Base-by-base conservation (phyloP, 64 coral and sea anemone species). In the Stichodactyla mertensii region DNA sequence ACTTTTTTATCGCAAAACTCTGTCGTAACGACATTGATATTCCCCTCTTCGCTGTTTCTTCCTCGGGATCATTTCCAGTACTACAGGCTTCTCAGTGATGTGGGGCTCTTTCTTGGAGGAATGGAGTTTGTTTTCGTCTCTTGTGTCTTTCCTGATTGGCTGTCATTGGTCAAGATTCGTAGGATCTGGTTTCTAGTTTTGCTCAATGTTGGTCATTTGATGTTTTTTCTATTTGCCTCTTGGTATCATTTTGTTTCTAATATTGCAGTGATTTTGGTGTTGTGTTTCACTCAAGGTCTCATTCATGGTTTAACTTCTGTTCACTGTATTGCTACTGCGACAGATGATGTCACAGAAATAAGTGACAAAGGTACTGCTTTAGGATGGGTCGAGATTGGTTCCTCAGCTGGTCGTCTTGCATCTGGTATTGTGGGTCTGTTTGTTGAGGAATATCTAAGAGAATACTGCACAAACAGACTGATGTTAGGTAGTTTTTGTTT, bases 351-450 rank as follows among this genome's bases (percentile, higher is more conserved):
- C 10, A 16, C 4, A 4, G 52, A 85, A 10, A 20, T 54, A 22
- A 86, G 20, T 55, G 12, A 90, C 20, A 90, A 45, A 77, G 89
- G 84, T 77, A 85, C 82, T 77, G 89, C 89, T 13, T n/a, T 90
- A 60, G 83, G 82, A 18, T 15, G 85, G 16, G 60, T 85, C 13
- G 74, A 61, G 6, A n/a, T 84, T 9, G 89, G 82, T 7, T 31
- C 55, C 53, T 69, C 62, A 77, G 16, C 78, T 13, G 89, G 89
- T 6, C 70, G 74, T 74, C 54, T 90, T 36, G 57, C 52, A n/a
- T 82, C 89, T 15, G 83, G 89, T 9, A 13, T 90, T 10, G 2
- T 85, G 62, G 89, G 89, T 24, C 55, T 90, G 28, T 71, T 57
- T 86, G 52, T 45, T 45, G 36, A 45, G 36, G 1, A 45, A 45